phyloP scores from a whole-genome alignment of 2,113 vertebrate species.

The Gasterosteus nipponicus region DNA sequence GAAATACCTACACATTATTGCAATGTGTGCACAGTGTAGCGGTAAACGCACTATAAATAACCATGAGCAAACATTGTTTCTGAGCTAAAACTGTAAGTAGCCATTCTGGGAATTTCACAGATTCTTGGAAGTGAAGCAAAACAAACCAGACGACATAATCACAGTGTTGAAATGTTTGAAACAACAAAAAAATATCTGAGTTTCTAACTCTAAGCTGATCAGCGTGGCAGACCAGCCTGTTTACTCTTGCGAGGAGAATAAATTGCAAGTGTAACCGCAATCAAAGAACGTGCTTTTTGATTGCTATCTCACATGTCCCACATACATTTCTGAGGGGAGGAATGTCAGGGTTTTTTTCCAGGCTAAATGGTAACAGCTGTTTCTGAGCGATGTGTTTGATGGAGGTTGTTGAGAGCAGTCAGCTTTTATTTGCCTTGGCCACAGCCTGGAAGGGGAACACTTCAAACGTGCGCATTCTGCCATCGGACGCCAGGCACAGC shows the following conservation, averaged over 20 bases:
- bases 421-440: conserved; percentile 90
- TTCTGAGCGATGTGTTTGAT: conserved; percentile 89
- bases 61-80: conserved; percentile 37
- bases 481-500: conserved; percentile 84
- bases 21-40: background rate
- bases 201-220: conserved; percentile 70
- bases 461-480: conserved; percentile 82
- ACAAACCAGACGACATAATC: conserved; percentile 58
- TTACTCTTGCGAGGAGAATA: conserved; percentile 82
- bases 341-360: conserved; percentile 86
- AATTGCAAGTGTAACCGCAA: conserved; percentile 81
- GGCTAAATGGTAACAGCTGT: conserved; percentile 96
- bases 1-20: background rate
- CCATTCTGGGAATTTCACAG: conserved; percentile 38
- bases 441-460: conserved; percentile 80
- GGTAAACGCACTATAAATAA: conserved; percentile 31
- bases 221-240: conserved; percentile 64
- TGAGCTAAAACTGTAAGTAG: conserved; percentile 38
- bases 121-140: conserved; percentile 47
- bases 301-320: conserved; percentile 85
- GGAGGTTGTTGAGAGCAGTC: conserved; percentile 80
- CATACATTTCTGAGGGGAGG: conserved; percentile 83
- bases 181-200: conserved; percentile 65
- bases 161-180: conserved; percentile 55
- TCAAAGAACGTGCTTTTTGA: conserved; percentile 81